Evolutionary conservation across 1,140 invertebrate species (phyloP).

Genomic region (Aphaenogaster ashmeadi): DNA sequence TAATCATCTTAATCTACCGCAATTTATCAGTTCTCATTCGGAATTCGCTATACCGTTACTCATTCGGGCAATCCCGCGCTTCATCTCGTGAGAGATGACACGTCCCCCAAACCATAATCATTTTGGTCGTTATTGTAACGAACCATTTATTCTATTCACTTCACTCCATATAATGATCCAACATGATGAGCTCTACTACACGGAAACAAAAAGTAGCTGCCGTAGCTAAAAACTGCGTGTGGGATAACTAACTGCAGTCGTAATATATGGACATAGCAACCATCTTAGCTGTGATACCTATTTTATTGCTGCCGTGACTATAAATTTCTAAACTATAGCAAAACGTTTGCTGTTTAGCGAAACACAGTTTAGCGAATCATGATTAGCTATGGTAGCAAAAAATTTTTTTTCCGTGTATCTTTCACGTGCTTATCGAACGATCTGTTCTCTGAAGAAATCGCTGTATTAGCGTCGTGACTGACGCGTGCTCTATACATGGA

Average conservation of each 20-base stretch:
- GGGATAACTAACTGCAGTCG: no score
- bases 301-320: no score
- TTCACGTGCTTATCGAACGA: not conserved
- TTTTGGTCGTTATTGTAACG: not conserved
- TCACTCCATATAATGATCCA: not conserved
- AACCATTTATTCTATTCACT: not conserved
- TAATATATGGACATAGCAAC: no score
- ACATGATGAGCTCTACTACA: not conserved
- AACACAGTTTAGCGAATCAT: no score
- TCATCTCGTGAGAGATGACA: not conserved
- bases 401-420: not conserved
- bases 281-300: no score
- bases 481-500: constrained; percentile 40
- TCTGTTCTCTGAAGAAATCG: not conserved
- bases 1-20: not conserved
- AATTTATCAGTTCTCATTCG: constrained; percentile 19
- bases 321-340: no score
- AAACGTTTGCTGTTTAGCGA: no score
- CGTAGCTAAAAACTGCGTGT: no score
- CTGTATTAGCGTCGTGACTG: constrained; percentile 16
- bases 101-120: not conserved
- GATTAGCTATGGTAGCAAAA: no score
- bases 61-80: not conserved
- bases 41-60: not conserved
- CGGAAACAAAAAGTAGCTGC: no score